phyloP scores from a whole-genome alignment of 2,888 invertebrate genomes.

The Hypena proboscidalis region DNA sequence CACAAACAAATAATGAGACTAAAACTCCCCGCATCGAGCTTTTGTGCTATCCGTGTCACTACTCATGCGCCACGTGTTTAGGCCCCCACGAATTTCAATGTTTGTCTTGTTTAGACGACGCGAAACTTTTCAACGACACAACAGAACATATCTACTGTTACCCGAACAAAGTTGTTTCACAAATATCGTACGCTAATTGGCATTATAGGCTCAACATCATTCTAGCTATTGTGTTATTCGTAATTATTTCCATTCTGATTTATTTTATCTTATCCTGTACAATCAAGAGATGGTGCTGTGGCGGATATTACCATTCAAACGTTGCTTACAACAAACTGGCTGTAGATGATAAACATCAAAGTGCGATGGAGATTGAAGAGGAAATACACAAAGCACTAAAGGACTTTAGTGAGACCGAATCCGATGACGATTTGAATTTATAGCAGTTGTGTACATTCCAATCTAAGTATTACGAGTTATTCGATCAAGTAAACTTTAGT shows the following conservation, averaged over 20 bases:
- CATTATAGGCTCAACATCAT: constrained; percentile 75
- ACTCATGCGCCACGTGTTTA: constrained; percentile 89
- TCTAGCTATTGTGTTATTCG: constrained; percentile 64
- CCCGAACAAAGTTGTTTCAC: constrained; percentile 72
- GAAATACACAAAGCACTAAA: constrained; percentile 75
- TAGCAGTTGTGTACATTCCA: constrained; percentile 63
- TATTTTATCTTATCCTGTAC: constrained; percentile 60
- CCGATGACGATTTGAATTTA: constrained; percentile 75
- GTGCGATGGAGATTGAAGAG: constrained; percentile 71
- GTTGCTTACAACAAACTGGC: constrained; percentile 74
- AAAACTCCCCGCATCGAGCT: constrained; percentile 65
- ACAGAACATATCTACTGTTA: constrained; percentile 79
- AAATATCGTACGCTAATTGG: constrained; percentile 74
- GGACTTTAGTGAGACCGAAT: constrained; percentile 72
- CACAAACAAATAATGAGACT: constrained; percentile 49
- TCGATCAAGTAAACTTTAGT: constrained; percentile 53
- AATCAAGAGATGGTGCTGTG: constrained; percentile 58
- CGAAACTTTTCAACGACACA: constrained; percentile 77
- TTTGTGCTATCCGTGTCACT: constrained; percentile 90
- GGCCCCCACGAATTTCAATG: constrained; percentile 90
- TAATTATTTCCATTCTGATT: constrained; percentile 57
- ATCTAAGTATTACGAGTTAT: constrained; percentile 61
- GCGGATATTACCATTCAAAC: constrained; percentile 65
- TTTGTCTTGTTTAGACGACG: constrained; percentile 88
- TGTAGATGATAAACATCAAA: constrained; percentile 70